These are phyloP conservation scores for Naso thynnoides DNA, from an alignment of 2,797 vertebrate genomes.

Conservation along the genomic window DNA sequence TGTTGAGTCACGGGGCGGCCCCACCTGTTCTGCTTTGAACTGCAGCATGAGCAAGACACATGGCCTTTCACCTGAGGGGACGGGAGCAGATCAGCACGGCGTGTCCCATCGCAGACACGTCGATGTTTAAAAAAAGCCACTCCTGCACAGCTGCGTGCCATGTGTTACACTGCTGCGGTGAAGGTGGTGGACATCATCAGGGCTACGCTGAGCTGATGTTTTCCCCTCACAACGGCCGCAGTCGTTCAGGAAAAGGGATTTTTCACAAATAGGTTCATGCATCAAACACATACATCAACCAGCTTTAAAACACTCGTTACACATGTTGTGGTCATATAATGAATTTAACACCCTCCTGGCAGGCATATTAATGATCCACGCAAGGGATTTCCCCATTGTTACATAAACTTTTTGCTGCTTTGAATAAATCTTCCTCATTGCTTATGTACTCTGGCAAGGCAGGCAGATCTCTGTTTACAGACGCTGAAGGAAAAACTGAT, in stretches of 20 bases:
- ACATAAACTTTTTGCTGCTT: constrained; percentile 74
- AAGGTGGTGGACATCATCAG: constrained; percentile 45
- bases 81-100: constrained; percentile 40
- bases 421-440: constrained; percentile 80
- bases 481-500: constrained; percentile 60
- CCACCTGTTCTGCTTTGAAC: constrained; percentile 72
- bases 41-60: constrained; percentile 42
- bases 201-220: constrained; percentile 42
- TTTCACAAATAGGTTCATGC: constrained; percentile 35
- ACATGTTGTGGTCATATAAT: constrained; percentile 82
- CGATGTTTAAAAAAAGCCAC: constrained; percentile 56
- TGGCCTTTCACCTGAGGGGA: constrained; percentile 58
- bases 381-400: constrained; percentile 75
- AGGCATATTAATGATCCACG: constrained; percentile 81
- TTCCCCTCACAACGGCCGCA: constrained; percentile 24
- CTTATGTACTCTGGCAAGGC: constrained; percentile 61
- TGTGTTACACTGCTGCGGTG: constrained; percentile 62
- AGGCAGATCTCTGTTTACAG: constrained; percentile 67
- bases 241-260: constrained; percentile 8
- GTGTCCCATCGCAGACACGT: constrained; percentile 24
- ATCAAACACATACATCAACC: constrained; percentile 51
- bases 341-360: constrained; percentile 81
- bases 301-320: constrained; percentile 78
- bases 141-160: constrained; percentile 77
- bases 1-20: constrained; percentile 57